Evolutionary conservation across 2,113 vertebrate genomes (phyloP).

Genomic region (Mustela lutreola): DNA sequence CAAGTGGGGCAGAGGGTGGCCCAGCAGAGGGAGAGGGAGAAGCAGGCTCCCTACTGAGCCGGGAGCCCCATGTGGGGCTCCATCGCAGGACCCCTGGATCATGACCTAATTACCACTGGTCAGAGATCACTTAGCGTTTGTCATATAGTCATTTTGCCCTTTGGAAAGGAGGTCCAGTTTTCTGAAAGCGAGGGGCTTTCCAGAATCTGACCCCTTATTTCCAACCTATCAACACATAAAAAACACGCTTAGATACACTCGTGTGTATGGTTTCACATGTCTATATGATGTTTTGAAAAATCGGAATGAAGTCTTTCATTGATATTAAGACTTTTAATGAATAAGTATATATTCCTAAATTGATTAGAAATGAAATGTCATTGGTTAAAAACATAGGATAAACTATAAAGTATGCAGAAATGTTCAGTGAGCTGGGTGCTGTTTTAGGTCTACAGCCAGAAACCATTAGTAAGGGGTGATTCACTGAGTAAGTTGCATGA

Average conservation of each 20-base stretch:
- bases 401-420: not conserved
- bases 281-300: not conserved
- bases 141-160: not conserved
- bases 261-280: not conserved
- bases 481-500: not conserved
- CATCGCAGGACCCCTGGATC: not conserved
- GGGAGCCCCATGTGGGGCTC: not conserved
- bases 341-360: conserved; percentile 1
- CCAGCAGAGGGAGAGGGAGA: no score
- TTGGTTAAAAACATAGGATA: not conserved
- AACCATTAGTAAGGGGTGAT: conserved; percentile 11
- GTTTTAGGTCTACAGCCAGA: not conserved
- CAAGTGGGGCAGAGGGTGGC: not conserved
- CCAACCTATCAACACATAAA: not conserved
- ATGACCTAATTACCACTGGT: no score
- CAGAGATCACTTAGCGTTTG: not conserved
- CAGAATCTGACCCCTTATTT: not conserved
- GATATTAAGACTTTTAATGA: not conserved
- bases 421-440: not conserved
- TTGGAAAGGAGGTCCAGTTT: conserved; percentile 6
- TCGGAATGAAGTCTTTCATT: not conserved
- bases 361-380: not conserved
- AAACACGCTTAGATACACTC: not conserved
- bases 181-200: conserved; percentile 12
- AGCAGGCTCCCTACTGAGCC: no score